A percentile compares a stretch with the other conserved stretches of the same genome.
Evolutionary conservation across 2,113 vertebrate species (phyloP).

Genomic region (Nansenia antarctica): DNA sequence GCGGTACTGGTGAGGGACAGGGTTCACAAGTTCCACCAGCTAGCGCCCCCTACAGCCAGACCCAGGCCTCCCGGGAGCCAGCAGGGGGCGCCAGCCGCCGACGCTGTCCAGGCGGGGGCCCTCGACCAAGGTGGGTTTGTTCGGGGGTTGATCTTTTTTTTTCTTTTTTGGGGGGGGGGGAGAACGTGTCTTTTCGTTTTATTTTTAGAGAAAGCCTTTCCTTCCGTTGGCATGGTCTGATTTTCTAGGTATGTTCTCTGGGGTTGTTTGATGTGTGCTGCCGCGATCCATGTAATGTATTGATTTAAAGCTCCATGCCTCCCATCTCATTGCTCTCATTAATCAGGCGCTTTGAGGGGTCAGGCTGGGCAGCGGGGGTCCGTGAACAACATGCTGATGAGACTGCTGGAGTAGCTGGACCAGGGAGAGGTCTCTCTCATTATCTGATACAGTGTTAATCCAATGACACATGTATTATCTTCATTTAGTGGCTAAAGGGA

Average conservation of each 20-base stretch:
- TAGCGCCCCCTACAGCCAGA: slow-evolving; percentile 86
- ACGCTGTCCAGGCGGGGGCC: slow-evolving; percentile 47
- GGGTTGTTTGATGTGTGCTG: not conserved
- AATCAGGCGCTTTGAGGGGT: not conserved
- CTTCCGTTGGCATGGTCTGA: slow-evolving; percentile 2
- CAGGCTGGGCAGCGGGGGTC: not conserved
- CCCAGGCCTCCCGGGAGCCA: slow-evolving; percentile 79
- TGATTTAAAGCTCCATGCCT: slow-evolving; percentile 16
- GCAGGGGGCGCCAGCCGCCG: slow-evolving; percentile 64
- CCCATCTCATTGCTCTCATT: slow-evolving; percentile 41
- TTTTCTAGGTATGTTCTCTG: not conserved
- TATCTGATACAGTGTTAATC: too few relatives aligned
- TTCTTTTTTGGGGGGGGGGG: not conserved
- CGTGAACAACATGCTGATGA: not conserved
- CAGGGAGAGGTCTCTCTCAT: not conserved
- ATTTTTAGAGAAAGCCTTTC: too few relatives aligned
- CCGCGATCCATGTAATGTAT: slow-evolving; percentile 25
- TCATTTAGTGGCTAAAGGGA: too few relatives aligned
- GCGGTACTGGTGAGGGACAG: slow-evolving; percentile 88
- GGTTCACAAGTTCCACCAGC: slow-evolving; percentile 93
- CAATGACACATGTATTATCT: too few relatives aligned
- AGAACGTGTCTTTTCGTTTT: not conserved
- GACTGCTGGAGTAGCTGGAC: not conserved
- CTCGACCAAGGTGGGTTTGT: slow-evolving; percentile 90
- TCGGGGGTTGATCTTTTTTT: slow-evolving; percentile 33